Percentiles rank a stretch among this genome's conserved stretches.
Conservation (phyloP, 2,888 invertebrate genomes). For the Rhimphoctona megacephalus region DNA sequence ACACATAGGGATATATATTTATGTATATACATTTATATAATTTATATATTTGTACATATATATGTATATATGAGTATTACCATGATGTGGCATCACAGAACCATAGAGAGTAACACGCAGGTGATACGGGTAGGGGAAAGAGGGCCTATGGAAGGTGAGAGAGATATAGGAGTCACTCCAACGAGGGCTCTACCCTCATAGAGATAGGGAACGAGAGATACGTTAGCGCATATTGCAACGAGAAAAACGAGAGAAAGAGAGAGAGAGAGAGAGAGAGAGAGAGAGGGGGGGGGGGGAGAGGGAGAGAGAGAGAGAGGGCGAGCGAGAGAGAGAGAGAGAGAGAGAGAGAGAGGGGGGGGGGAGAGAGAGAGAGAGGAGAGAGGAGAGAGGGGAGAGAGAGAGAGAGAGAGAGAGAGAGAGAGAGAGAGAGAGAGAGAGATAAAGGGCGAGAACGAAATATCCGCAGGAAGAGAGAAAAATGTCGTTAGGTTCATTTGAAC, state of each 20-base stretch:
- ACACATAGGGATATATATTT: constrained; percentile 11
- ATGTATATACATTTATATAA: neutral
- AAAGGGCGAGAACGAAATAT: neutral
- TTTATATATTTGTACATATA: neutral
- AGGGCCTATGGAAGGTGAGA: constrained; percentile 28
- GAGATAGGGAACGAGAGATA: constrained; percentile 58
- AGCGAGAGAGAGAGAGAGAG: neutral
- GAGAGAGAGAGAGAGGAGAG: neutral
- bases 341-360: neutral
- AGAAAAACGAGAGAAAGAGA: neutral
- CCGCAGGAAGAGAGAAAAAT: neutral
- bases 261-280: constrained; percentile 12
- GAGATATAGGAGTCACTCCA: constrained; percentile 40
- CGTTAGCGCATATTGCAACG: constrained; percentile 11
- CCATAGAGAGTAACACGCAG: constrained; percentile 68
- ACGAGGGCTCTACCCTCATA: constrained; percentile 62
- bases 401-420: neutral
- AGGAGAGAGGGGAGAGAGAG: neutral
- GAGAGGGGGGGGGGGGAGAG: neutral
- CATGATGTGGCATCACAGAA: constrained; percentile 53
- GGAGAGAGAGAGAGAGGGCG: neutral
- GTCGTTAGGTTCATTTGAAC: constrained; percentile 43
- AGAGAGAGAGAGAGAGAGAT: neutral
- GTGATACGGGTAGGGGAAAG: constrained; percentile 69
- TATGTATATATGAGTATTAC: constrained; percentile 39